Base-by-base conservation (phyloP, 2,797 vertebrate genomes). In the Coendou prehensilis region DNA sequence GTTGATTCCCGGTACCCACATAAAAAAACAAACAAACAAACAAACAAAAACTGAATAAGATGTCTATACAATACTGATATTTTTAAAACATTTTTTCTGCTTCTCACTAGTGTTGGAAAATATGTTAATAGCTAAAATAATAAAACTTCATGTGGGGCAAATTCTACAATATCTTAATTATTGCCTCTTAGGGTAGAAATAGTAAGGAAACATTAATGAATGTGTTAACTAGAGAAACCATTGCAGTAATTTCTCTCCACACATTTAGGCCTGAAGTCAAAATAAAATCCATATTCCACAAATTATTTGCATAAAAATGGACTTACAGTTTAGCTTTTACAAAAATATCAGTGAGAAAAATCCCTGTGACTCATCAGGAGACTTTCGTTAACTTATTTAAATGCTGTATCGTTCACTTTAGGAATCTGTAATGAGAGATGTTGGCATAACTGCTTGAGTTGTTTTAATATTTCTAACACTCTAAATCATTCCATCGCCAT, bases 71-170 rank as follows among this genome's bases (percentile, higher is more conserved):
- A 75, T 50, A 71, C 78, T 80, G 75, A 47, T 81, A 96, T 96
- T 96, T 88, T 67, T 54, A 93, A 92, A 95, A 92, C 56, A 87
- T 90, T 88, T 50, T 67, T 94, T 89, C 87, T 91, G 54, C 93
- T 95, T 88, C 86, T 94, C 56, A 63, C 56, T 73, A 78, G 87
- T 91, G 23, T 93, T 94, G 80, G 95, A 94, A 96, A 98, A 85
- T 94, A 90, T 92, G 90, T 97, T 97, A 96, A 96, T 95, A 94
- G 94, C 71, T 95, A 92, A 96, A 97, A 94, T 93, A 94, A 86
- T 97, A 96, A 97, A 92, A 84, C 23, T 78, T 93, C 88, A 79
- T 82, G 79, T 86, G 91, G 97, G 87, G 71, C 82, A 87, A 95
- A 15, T 79, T 95, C 75, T 88, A 96, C 64, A 81, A 23, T n/a